phyloP scores from a whole-genome alignment of 1,140 invertebrate genomes.

The Teleopsis dalmanni region DNA sequence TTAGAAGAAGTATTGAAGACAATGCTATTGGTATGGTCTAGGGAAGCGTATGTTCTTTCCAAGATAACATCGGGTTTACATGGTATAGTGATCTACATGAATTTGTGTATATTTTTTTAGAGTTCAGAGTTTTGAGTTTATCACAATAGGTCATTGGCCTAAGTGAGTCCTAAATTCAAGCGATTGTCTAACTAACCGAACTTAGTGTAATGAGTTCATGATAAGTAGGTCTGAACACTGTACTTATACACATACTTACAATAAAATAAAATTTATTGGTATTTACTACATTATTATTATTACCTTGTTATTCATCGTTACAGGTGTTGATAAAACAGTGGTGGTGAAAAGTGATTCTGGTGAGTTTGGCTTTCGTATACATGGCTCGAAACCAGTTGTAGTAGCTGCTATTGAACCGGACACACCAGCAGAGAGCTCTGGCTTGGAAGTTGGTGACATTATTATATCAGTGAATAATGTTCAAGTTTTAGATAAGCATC shows the following conservation, averaged over 20 bases:
- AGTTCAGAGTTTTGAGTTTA: no score
- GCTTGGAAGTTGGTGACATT: conserved; percentile 89
- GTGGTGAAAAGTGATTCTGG: conserved; percentile 72
- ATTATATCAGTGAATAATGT: conserved; percentile 86
- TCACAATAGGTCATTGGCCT: no score
- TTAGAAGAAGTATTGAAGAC: conserved; percentile 70
- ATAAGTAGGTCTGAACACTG: no score
- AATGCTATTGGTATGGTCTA: conserved; percentile 74
- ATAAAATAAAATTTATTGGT: no score
- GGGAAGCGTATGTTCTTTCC: conserved; percentile 60
- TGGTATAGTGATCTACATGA: conserved; percentile 46
- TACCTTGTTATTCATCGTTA: conserved; percentile 1
- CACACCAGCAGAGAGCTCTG: conserved; percentile 82
- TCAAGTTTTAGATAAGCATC: conserved; percentile 82
- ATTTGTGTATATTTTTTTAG: no score
- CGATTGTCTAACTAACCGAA: no score
- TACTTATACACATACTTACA: no score
- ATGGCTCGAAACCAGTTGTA: conserved; percentile 90
- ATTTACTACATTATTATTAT: no score
- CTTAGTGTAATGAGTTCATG: no score
- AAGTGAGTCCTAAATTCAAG: neutral
- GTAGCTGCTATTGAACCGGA: conserved; percentile 90
- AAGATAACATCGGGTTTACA: conserved; percentile 50
- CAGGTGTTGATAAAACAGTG: conserved; percentile 82
- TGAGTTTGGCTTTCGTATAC: conserved; percentile 93